A percentile compares a stretch with the other conserved stretches of the same genome.
phyloP scores from a whole-genome alignment of 2,888 invertebrate genomes.

The Ariolimax columbianus region DNA sequence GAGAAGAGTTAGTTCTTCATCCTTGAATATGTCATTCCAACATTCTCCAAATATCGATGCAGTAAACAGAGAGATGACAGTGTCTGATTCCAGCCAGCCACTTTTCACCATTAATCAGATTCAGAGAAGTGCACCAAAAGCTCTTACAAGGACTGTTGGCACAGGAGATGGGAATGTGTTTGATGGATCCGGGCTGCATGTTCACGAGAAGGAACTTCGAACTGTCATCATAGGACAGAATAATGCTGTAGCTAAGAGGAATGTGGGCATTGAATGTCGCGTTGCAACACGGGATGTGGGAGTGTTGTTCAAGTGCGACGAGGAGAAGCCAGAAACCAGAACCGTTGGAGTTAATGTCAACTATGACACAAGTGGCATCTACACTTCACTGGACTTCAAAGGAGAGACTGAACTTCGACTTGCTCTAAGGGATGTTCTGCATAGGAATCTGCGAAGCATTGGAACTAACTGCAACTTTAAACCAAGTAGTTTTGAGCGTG shows the following conservation, averaged over 20 bases:
- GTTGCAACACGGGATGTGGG: slow-evolving; percentile 77
- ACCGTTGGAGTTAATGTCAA: slow-evolving; percentile 74
- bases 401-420: slow-evolving; percentile 69
- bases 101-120: slow-evolving; percentile 59
- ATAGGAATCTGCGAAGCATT: slow-evolving; percentile 72
- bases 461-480: slow-evolving; percentile 69
- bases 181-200: slow-evolving; percentile 71
- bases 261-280: slow-evolving; percentile 73
- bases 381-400: slow-evolving; percentile 68
- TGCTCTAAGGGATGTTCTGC: slow-evolving; percentile 71
- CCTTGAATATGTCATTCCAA: slow-evolving; percentile 36
- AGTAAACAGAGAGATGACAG: background rate
- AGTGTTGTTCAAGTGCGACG: slow-evolving; percentile 73
- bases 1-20: slow-evolving; percentile 10
- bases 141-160: slow-evolving; percentile 81
- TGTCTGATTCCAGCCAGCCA: slow-evolving; percentile 32
- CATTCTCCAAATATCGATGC: slow-evolving; percentile 13
- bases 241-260: slow-evolving; percentile 65
- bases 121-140: slow-evolving; percentile 58
- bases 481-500: slow-evolving; percentile 58
- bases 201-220: slow-evolving; percentile 77
- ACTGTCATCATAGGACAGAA: slow-evolving; percentile 74
- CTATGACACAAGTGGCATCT: slow-evolving; percentile 64
- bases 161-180: slow-evolving; percentile 82
- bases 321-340: slow-evolving; percentile 71